These are phyloP conservation scores for Therioaphis trifolii DNA, from an alignment of 2,888 invertebrate species.

Conservation along the genomic window DNA sequence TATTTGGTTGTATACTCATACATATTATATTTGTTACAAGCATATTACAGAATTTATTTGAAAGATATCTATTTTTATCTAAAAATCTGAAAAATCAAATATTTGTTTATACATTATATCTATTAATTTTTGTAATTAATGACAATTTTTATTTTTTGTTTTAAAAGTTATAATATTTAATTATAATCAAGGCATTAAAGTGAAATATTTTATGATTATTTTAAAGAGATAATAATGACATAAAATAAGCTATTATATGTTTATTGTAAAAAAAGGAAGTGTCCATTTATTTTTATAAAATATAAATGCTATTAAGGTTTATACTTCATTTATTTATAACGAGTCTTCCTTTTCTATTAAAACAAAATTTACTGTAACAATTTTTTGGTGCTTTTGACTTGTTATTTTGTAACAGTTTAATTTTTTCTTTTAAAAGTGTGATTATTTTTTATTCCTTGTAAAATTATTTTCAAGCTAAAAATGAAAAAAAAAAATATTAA, in stretches of 20 bases:
- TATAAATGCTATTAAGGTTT: slow-evolving; percentile 4
- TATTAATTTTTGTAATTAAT: not conserved
- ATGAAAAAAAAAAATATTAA: not conserved
- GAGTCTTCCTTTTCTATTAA: not conserved
- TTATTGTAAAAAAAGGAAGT: not conserved
- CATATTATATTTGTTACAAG: slow-evolving; percentile 26
- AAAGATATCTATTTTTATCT: slow-evolving; percentile 35
- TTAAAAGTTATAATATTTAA: not conserved
- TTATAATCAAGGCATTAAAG: not conserved
- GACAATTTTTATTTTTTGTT: not conserved
- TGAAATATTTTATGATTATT: slow-evolving; percentile 4
- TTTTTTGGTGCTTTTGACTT: not conserved
- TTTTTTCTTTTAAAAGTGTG: not conserved
- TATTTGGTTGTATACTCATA: slow-evolving; percentile 3
- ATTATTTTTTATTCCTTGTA: slow-evolving; percentile 1
- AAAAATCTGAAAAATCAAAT: slow-evolving; percentile 8
- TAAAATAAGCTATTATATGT: not conserved
- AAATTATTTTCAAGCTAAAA: not conserved
- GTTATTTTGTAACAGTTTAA: slow-evolving; percentile 3
- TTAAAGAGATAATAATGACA: slow-evolving; percentile 1
- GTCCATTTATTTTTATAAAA: slow-evolving; percentile 16
- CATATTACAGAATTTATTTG: slow-evolving; percentile 26
- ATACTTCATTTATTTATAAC: not conserved
- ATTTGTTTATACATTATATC: not conserved
- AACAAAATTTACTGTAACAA: not conserved